Evolutionary conservation across 2,888 invertebrate genomes (phyloP).

Genomic region (Leptopilina syphax): DNA sequence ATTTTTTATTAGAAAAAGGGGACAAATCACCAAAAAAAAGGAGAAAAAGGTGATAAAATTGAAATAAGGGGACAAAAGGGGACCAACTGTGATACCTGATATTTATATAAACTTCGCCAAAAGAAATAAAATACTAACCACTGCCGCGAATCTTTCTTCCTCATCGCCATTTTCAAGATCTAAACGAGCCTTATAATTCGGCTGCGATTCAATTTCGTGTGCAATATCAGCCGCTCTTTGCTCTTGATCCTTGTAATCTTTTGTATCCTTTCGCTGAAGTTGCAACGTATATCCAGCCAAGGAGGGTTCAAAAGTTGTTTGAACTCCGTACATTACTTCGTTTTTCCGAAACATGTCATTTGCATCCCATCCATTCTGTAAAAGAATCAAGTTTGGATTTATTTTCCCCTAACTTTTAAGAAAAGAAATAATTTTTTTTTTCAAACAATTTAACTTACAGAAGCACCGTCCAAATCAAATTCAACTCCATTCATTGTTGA

Average conservation of each 20-base stretch:
- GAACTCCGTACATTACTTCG: constrained; percentile 93
- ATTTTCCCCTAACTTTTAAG: background rate
- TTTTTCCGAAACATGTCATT: constrained; percentile 98
- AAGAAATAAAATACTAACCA: constrained; percentile 78
- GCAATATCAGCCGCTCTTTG: constrained; percentile 94
- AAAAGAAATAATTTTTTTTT: background rate
- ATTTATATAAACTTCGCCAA: background rate
- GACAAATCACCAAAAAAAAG: no score
- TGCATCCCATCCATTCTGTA: constrained; percentile 94
- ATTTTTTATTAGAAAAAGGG: no score
- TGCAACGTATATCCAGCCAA: constrained; percentile 94
- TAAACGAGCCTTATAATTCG: constrained; percentile 87
- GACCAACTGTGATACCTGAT: no score
- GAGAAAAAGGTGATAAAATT: no score
- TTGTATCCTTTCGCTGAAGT: constrained; percentile 90
- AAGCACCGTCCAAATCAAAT: constrained; percentile 84
- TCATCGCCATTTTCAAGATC: constrained; percentile 96
- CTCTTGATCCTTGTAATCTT: constrained; percentile 91
- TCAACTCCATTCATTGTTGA: constrained; percentile 81
- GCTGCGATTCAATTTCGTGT: constrained; percentile 93
- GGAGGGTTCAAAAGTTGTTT: constrained; percentile 94
- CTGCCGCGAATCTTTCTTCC: constrained; percentile 92
- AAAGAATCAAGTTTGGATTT: constrained; percentile 33
- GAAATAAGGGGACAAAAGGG: no score
- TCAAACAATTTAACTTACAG: constrained; percentile 65